Percentiles rank a stretch among this genome's conserved stretches.
phyloP scores from a whole-genome alignment of 2,113 vertebrate species.

The Erinaceus europaeus region DNA sequence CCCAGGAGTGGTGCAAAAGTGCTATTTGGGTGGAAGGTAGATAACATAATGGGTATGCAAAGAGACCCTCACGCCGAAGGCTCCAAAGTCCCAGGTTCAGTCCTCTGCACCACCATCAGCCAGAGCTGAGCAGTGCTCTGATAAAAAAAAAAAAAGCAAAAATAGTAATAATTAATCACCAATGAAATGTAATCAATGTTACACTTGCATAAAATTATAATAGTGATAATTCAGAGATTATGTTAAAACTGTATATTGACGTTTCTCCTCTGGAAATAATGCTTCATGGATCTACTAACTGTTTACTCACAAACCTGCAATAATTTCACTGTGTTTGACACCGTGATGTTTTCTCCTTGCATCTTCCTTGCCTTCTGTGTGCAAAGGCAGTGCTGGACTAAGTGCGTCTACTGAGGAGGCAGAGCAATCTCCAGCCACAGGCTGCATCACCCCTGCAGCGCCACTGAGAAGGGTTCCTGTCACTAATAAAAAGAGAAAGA shows the following conservation, averaged over 20 bases:
- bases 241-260: background rate
- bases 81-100: too few species aligned
- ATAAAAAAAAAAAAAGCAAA: too few species aligned
- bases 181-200: background rate
- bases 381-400: background rate
- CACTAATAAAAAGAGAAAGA: slow-evolving; percentile 43
- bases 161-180: too few species aligned
- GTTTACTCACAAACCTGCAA: background rate
- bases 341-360: background rate
- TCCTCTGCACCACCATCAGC: too few species aligned
- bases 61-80: too few species aligned
- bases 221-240: background rate
- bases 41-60: too few species aligned
- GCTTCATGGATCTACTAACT: background rate
- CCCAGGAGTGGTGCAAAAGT: too few species aligned
- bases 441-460: background rate
- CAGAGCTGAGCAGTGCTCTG: too few species aligned
- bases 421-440: background rate
- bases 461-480: slow-evolving; percentile 38
- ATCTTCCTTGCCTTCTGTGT: background rate
- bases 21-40: too few species aligned
- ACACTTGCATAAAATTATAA: background rate
- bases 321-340: background rate
- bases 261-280: background rate
- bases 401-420: background rate